Base-by-base conservation (phyloP, 2,888 invertebrate genomes). In the Venustoraphidia nigricollis region DNA sequence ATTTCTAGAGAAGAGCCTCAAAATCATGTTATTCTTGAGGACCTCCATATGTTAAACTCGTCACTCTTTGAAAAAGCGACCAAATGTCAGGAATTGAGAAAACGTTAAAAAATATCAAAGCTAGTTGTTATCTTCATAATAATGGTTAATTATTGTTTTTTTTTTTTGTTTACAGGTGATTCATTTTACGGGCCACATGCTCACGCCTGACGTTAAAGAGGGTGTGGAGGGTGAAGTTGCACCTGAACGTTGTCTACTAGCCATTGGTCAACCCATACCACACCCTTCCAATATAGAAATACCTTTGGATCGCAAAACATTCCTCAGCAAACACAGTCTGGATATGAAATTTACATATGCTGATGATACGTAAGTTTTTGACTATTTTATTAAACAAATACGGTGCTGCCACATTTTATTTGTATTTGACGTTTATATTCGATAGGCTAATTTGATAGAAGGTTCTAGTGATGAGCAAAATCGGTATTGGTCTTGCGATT, bases 301-400 rank as follows among this genome's bases (percentile, higher is more conserved):
- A 55, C 92, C 91, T 0, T 67, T 95, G 55, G 92, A 90, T 55
- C 80, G 80, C 57, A 83, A 87, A 61, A 92, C 93, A 0, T 95
- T 95, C 69, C 71, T 94, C 50, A 90, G 90, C 13, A 87, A 91
- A 62, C 95, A 95, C 65, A 83, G 79, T 58, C 73, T 93, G 62
- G 91, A 92, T 63, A 94, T 95, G 93, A 92, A 88, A 63, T 93
- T 93, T 62, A 91, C 90, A 17, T 90, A 91, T 63, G 89, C 87
- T 51, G 95, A 95, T 68, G 92, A 93, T 56, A 85, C 86, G 94
- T 94, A 66, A 78, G 81, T 75, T 36, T 34, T 27, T 6, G 6
- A 27, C 6, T 6, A 6, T 27, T 27, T 27, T 27, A 5, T 6
- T 27, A 27, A 17, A 27, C 6, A 27, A 27, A 27, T 3, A 27